Base-by-base conservation (phyloP, 2,888 invertebrate species). In the Orchesella flavescens region DNA sequence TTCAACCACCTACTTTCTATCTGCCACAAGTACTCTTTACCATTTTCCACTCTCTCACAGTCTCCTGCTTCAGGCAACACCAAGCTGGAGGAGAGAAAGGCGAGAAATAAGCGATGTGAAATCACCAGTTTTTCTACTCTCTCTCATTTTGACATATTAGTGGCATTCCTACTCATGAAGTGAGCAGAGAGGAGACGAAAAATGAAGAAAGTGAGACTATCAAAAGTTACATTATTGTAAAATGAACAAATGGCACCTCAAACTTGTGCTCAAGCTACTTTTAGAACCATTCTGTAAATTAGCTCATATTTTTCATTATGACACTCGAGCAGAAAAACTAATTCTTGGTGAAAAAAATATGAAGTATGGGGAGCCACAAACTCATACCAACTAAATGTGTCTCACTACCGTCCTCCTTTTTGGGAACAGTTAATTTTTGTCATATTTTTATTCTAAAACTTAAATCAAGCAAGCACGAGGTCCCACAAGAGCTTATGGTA, bases 241-340 rank as follows among this genome's bases (percentile, higher is more conserved):
- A 21, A 19, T 10, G 66, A 66, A 66, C n/a, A 49, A 49, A 49
- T 49, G 49, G n/a, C n/a, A 49, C 49, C 49, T 34, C 34, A 34
- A 34, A 34, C 34, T 34, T 34, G 34, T 2, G n/a, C 12, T 12
- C 49, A 49, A 49, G 49, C 12, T 15, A 49, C 49, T 49, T n/a
- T 57, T 46, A 24, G 43, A 73, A 73, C 61, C 73, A 59, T 61
- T 61, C n/a, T 1, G 5, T 12, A 59, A 61, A 59, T 73, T 61
- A 73, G 73, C 59, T 73, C 73, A 44, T 43, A 73, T 73, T 73
- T 73, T 61, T 73, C 73, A 73, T 73, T 46, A 17, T 73, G 73
- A 61, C 73, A 73, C 59, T 13, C 9, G 7, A 57, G 17, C 23
- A 61, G 53, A 69, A 69, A 69, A 17, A 68, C 43, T 46, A 44